A percentile compares a stretch with the other conserved stretches of the same genome.
phyloP scores from a whole-genome alignment of 2,113 vertebrate genomes.

The Apus apus region DNA sequence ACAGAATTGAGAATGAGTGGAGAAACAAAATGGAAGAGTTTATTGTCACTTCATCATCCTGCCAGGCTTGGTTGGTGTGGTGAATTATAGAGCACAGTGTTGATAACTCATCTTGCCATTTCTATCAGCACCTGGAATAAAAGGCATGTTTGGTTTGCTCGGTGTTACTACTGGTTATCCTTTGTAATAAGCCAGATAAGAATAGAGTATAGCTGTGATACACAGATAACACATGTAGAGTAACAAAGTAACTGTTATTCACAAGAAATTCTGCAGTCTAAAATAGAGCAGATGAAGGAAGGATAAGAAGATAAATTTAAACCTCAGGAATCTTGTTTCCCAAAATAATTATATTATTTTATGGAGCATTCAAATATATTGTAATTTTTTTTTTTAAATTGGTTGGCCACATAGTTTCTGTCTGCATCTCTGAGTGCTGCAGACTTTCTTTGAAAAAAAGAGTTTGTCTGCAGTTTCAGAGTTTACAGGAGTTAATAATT shows the following conservation, averaged over 20 bases:
- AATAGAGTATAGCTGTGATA: background rate
- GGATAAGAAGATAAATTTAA: background rate
- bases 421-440: background rate
- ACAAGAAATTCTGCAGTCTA: background rate
- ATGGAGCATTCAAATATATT: background rate
- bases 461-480: background rate
- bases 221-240: background rate
- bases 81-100: background rate
- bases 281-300: background rate
- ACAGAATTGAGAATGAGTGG: background rate
- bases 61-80: background rate
- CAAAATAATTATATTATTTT: background rate
- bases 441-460: background rate
- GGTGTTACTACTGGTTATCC: background rate
- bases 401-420: background rate
- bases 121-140: background rate
- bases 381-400: background rate
- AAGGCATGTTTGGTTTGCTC: background rate
- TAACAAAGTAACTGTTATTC: background rate
- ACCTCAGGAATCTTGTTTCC: background rate
- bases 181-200: background rate
- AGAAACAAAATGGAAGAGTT: background rate
- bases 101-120: background rate
- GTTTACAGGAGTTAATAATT: background rate
- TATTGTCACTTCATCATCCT: background rate